These are phyloP conservation scores for Prenolepis imparis DNA, from an alignment of 2,888 invertebrate genomes.

Conservation along the genomic window DNA sequence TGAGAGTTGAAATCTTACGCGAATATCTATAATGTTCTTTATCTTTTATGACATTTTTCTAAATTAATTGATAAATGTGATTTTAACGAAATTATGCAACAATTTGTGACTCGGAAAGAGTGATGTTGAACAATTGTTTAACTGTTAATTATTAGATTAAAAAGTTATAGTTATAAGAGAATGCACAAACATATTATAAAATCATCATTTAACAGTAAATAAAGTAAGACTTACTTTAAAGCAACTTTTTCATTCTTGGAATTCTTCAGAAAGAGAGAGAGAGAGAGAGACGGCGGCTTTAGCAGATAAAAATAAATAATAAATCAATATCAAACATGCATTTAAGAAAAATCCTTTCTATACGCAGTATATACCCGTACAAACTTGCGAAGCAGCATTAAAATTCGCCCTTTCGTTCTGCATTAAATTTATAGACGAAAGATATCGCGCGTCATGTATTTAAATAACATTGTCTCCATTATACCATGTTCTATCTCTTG, in stretches of 20 bases:
- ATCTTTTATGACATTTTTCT: background rate
- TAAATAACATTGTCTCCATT: slow-evolving; percentile 4
- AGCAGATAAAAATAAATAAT: slow-evolving; percentile 29
- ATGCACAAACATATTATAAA: slow-evolving; percentile 13
- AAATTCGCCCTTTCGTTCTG: background rate
- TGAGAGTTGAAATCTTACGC: background rate
- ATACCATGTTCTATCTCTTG: background rate
- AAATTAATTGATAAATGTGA: slow-evolving; percentile 4
- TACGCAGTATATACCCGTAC: too few species aligned
- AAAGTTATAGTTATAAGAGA: slow-evolving; percentile 5
- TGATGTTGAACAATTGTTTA: slow-evolving; percentile 14
- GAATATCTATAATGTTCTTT: background rate
- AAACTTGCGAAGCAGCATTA: background rate
- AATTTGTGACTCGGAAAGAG: background rate
- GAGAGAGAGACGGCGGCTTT: slow-evolving; percentile 13
- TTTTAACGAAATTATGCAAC: background rate
- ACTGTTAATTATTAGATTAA: slow-evolving; percentile 22
- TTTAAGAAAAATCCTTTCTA: slow-evolving; percentile 10
- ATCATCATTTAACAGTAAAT: slow-evolving; percentile 8
- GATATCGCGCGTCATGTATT: background rate
- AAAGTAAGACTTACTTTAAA: background rate
- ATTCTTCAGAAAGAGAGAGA: background rate
- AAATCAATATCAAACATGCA: slow-evolving; percentile 32
- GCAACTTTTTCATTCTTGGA: slow-evolving; percentile 28
- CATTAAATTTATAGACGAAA: background rate